phyloP scores from a whole-genome alignment of 2,888 invertebrate genomes.

The Pyrrhia umbra region DNA sequence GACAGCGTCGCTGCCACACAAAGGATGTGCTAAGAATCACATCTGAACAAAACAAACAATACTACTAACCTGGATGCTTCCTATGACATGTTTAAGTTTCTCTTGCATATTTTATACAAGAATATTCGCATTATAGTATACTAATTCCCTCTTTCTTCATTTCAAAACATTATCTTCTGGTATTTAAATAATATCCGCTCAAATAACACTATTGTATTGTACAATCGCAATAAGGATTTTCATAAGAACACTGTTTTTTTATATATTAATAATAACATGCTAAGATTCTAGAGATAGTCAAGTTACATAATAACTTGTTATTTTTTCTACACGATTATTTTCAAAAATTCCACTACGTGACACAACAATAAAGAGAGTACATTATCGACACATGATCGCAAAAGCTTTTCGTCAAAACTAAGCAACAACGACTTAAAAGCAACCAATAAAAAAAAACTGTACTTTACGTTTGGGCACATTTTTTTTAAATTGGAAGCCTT shows the following conservation, averaged over 20 bases:
- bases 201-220: background rate
- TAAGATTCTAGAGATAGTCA: no score
- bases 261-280: background rate
- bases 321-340: background rate
- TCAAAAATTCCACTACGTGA: slow-evolving; percentile 13
- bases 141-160: background rate
- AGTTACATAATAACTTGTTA: no score
- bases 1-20: slow-evolving; percentile 58
- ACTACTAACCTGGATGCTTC: slow-evolving; percentile 17
- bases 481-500: slow-evolving; percentile 35
- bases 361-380: slow-evolving; percentile 7
- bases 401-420: background rate
- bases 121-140: slow-evolving; percentile 10
- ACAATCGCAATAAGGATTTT: background rate
- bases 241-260: background rate
- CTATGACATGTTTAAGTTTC: slow-evolving; percentile 7
- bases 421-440: no score
- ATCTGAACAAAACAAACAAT: slow-evolving; percentile 50
- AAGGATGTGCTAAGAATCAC: slow-evolving; percentile 48
- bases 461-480: background rate
- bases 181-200: background rate
- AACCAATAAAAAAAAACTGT: background rate
- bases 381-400: slow-evolving; percentile 7
- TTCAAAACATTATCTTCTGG: background rate
- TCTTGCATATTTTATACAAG: slow-evolving; percentile 2